Percentiles rank a stretch among this genome's conserved stretches.
Conservation (phyloP, 2,888 invertebrate genomes). For the Drosophila greeni region DNA sequence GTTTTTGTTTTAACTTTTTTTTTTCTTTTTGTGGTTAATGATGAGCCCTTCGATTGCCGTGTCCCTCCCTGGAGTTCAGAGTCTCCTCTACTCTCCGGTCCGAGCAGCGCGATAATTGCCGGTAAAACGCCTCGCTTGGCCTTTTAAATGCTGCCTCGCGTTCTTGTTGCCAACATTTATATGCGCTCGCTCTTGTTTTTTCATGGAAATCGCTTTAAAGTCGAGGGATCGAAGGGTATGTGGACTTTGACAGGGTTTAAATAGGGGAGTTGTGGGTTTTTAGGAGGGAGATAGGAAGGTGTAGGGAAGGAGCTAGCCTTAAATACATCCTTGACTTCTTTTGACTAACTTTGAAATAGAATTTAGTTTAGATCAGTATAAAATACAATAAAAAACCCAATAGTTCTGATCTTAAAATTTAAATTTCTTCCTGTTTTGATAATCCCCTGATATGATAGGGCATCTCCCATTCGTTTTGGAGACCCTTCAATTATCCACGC, state of each 20-base stretch:
- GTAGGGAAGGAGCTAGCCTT: too few relatives aligned
- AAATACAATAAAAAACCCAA: too few relatives aligned
- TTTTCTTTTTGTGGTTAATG: conserved; percentile 58
- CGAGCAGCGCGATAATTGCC: conserved; percentile 70
- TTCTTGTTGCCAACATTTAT: conserved; percentile 29
- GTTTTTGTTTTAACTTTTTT: conserved; percentile 20
- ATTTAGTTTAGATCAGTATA: too few relatives aligned
- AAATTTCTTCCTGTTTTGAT: neutral
- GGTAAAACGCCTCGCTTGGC: conserved; percentile 74
- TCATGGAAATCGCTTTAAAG: conserved; percentile 40
- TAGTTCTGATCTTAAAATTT: too few relatives aligned
- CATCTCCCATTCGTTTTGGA: conserved; percentile 8
- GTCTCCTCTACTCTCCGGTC: conserved; percentile 5
- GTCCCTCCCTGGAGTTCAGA: neutral
- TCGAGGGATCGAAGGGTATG: conserved; percentile 26
- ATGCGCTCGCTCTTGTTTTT: conserved; percentile 27
- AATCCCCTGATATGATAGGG: conserved; percentile 7
- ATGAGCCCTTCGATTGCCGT: conserved; percentile 49
- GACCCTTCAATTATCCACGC: conserved; percentile 12
- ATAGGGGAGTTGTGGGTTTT: neutral
- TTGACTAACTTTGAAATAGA: too few relatives aligned
- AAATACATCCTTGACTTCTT: too few relatives aligned
- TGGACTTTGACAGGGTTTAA: conserved; percentile 4
- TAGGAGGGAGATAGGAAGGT: too few relatives aligned
- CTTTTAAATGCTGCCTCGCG: conserved; percentile 66